Percentiles rank a stretch among this genome's conserved stretches.
Conservation (phyloP, 2,113 vertebrate species). For the Trogon surrucura region DNA sequence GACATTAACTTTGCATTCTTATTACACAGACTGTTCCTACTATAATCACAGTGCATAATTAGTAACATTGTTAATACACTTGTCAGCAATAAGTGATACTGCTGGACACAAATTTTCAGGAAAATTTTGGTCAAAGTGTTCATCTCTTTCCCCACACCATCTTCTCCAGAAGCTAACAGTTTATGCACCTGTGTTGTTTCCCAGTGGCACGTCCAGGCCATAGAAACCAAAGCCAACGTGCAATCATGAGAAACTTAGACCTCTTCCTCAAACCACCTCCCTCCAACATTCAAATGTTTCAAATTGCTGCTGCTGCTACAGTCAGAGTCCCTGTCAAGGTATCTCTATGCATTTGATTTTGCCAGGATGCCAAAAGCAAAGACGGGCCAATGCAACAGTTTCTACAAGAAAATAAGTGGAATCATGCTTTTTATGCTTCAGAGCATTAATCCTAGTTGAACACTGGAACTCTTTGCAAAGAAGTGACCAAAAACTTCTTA, state of each 20-base stretch:
- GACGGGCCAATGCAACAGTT: background rate
- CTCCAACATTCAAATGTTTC: background rate
- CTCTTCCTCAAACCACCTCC: background rate
- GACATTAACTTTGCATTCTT: background rate
- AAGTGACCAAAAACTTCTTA: background rate
- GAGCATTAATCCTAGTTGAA: background rate
- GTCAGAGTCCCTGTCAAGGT: background rate
- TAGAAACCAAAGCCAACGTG: background rate
- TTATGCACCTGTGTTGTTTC: background rate
- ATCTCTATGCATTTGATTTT: background rate
- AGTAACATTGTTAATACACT: background rate
- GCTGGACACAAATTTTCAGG: background rate
- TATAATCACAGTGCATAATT: fast-evolving
- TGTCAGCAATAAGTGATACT: background rate
- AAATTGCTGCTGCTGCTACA: background rate
- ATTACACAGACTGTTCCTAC: background rate
- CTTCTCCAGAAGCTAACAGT: background rate
- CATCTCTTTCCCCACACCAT: background rate
- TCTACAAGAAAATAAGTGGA: background rate
- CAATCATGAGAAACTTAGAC: background rate
- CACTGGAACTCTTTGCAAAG: background rate
- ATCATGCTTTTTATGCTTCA: background rate
- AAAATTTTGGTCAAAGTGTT: background rate
- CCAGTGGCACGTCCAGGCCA: background rate
- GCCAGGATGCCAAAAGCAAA: background rate